These are phyloP conservation scores for Enteromius radiatus DNA, from an alignment of 2,797 vertebrate species.

Conservation along the genomic window DNA sequence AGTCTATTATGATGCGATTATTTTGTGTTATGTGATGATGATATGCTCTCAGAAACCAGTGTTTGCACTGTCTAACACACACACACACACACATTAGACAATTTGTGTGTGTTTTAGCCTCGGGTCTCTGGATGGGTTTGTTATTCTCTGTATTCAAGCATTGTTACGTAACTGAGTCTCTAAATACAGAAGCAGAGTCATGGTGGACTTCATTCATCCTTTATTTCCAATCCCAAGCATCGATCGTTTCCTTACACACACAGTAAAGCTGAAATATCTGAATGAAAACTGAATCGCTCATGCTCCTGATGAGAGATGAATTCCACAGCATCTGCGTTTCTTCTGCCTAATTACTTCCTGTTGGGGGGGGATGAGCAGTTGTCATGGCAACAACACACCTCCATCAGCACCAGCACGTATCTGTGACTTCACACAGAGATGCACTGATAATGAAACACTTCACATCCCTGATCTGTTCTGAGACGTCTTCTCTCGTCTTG, in stretches of 20 bases:
- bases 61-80: neutral
- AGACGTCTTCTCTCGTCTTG: neutral
- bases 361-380: constrained; percentile 57
- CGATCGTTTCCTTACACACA: too few relatives aligned
- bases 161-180: neutral
- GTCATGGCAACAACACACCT: constrained; percentile 62
- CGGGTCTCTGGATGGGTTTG: neutral
- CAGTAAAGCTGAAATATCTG: neutral
- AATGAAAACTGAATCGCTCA: neutral
- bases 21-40: neutral
- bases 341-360: constrained; percentile 65
- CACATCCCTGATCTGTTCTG: neutral
- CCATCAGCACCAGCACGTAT: constrained; percentile 11
- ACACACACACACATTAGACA: neutral
- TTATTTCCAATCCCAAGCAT: neutral
- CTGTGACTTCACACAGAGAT: neutral
- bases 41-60: neutral
- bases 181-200: neutral
- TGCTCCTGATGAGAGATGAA: constrained; percentile 34
- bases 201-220: neutral
- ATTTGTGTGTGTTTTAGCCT: neutral
- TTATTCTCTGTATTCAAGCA: neutral
- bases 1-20: neutral
- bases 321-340: constrained; percentile 62
- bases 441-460: too few relatives aligned